Base-by-base conservation (phyloP, 2,797 vertebrate genomes). In the Neosalanx taihuensis region DNA sequence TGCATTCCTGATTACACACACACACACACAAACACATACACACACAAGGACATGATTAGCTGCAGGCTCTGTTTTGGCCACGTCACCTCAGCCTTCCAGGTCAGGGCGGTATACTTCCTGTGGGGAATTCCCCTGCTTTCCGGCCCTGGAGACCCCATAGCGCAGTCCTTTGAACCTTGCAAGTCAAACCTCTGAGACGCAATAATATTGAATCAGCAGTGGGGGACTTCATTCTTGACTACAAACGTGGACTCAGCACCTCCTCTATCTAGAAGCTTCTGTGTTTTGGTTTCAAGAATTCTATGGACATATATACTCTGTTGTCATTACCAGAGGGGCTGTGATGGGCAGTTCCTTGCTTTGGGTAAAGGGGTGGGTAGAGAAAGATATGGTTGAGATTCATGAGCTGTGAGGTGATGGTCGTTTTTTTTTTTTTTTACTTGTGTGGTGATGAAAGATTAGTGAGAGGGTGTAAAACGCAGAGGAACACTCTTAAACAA, bases 1-100 rank as follows among this genome's bases (percentile, higher is more conserved):
- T 81, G 26, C 97, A 99, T 87, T 98, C 97, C 97, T 99, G 78
- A 56, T 56, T 6, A 56, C 18, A 56, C 15, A n/a, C 51, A 56
- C 6, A 53, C 51, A 53, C 17, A 70, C 29, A 81, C 79, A 79
- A 72, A 6, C 66, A 73, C 70, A 68, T 0, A 46, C 51, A n/a
- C 65, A 73, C 68, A 87, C 72, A 67, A 73, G 68, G 72, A 77
- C 31, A 60, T 70, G 62, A 83, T 84, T 74, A 77, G 17, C 1
- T 13, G 29, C 33, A 51, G 46, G 66, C 61, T 75, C 15, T 15
- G 56, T 29, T 7, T 37, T 3, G 76, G 59, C 20, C 29, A 56
- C 59, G 75, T 78, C 70, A 83, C 73, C 80, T 72, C 64, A 77
- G 78, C 75, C 73, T 65, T 83, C 75, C 70, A 68, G 81, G 73